Evolutionary conservation across 2,797 vertebrate species (phyloP).

Genomic region (Brachyrhaphis roseni): DNA sequence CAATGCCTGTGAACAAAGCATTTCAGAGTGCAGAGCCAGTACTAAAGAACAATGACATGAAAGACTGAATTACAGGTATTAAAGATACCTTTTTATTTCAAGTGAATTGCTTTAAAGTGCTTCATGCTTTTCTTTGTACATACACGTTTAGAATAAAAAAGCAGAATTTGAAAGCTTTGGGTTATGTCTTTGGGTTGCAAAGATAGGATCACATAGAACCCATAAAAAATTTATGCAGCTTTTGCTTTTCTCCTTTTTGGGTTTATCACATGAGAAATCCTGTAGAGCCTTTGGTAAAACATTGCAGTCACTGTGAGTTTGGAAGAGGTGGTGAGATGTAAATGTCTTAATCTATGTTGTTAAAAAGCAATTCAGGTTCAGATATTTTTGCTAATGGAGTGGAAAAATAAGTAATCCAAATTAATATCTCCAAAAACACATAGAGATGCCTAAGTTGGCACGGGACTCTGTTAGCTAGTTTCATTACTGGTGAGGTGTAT

Average conservation of each 20-base stretch:
- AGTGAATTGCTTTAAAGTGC: background rate
- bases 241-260: background rate
- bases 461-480: background rate
- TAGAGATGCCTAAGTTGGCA: background rate
- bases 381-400: background rate
- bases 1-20: background rate
- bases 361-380: background rate
- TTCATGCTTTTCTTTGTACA: background rate
- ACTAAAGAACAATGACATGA: background rate
- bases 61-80: background rate
- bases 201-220: background rate
- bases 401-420: background rate
- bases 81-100: conserved; percentile 1
- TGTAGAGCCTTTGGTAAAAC: background rate
- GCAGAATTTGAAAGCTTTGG: background rate
- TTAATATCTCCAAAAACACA: background rate
- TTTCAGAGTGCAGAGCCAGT: background rate
- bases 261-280: background rate
- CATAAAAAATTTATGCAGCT: background rate
- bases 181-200: background rate
- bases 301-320: background rate
- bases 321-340: background rate
- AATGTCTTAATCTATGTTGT: background rate
- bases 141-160: background rate
- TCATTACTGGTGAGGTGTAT: background rate